Evolutionary conservation across 2,888 invertebrate genomes (phyloP).

Genomic region (Eudemis profundana): DNA sequence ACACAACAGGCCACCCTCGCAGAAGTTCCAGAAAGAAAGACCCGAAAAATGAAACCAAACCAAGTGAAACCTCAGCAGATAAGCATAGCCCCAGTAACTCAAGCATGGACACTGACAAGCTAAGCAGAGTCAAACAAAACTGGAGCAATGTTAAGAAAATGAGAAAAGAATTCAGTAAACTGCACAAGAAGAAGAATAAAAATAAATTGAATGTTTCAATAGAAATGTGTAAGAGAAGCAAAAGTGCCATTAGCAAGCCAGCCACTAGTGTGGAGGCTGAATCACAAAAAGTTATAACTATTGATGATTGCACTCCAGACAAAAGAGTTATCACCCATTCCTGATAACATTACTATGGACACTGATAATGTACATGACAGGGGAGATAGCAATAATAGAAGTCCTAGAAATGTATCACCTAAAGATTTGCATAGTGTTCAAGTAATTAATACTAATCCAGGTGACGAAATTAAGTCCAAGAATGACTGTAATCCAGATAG

Average conservation of each 20-base stretch:
- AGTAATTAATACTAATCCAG: neutral
- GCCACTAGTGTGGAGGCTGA: slow-evolving; percentile 20
- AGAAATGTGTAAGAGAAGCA: slow-evolving; percentile 73
- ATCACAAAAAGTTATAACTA: slow-evolving; percentile 51
- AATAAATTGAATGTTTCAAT: slow-evolving; percentile 80
- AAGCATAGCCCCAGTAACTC: slow-evolving; percentile 59
- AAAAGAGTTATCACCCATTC: slow-evolving; percentile 12
- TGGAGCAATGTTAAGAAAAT: slow-evolving; percentile 79
- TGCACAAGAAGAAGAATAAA: slow-evolving; percentile 68
- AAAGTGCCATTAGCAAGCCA: slow-evolving; percentile 54
- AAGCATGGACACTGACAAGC: slow-evolving; percentile 59
- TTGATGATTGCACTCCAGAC: slow-evolving; percentile 68
- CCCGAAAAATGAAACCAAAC: slow-evolving; percentile 52
- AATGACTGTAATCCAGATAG: slow-evolving; percentile 7
- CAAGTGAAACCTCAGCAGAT: slow-evolving; percentile 52
- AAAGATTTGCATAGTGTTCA: neutral
- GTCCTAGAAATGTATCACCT: neutral
- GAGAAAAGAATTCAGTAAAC: slow-evolving; percentile 77
- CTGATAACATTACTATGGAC: slow-evolving; percentile 5
- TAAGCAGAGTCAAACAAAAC: slow-evolving; percentile 63
- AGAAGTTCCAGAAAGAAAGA: slow-evolving; percentile 73
- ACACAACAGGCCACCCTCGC: slow-evolving; percentile 65
- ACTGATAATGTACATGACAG: slow-evolving; percentile 20
- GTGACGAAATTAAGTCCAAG: too few relatives aligned
- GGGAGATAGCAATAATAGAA: neutral